Conservation (phyloP, 2,888 invertebrate genomes). For the Alloplasta piceator region DNA sequence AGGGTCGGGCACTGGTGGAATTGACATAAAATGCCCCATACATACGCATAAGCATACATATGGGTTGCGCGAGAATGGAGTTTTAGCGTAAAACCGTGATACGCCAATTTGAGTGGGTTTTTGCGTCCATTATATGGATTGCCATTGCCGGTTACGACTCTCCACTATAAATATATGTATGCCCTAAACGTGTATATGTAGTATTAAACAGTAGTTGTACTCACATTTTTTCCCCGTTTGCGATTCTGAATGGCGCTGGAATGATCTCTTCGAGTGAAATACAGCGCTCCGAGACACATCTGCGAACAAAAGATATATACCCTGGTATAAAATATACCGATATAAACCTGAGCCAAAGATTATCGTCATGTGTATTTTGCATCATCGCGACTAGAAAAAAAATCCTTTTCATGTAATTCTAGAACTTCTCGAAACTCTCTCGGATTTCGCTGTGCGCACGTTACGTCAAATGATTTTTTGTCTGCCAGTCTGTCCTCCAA, state of each 20-base stretch:
- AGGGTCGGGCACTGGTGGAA: too few species aligned
- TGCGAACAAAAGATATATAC: constrained; percentile 25
- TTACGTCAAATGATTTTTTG: constrained; percentile 19
- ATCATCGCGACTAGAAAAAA: constrained; percentile 23
- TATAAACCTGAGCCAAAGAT: constrained; percentile 32
- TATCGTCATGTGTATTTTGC: constrained; percentile 20
- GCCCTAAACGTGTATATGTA: too few species aligned
- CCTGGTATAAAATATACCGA: constrained; percentile 1
- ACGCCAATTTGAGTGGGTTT: constrained; percentile 49
- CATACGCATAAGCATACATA: too few species aligned
- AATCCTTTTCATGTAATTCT: background rate
- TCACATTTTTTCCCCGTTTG: constrained; percentile 20
- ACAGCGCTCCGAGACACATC: constrained; percentile 27
- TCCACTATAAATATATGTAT: constrained; percentile 11
- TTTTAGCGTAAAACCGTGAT: constrained; percentile 30
- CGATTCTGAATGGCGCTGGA: constrained; percentile 41
- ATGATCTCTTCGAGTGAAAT: constrained; percentile 47
- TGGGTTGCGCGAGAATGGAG: constrained; percentile 7
- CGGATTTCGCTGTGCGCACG: background rate
- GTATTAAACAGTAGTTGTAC: constrained; percentile 37
- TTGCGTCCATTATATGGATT: constrained; percentile 58
- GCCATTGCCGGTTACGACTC: constrained; percentile 50
- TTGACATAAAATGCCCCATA: too few species aligned
- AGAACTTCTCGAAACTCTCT: background rate
- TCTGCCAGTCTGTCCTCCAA: background rate